These are phyloP conservation scores for Phrynocephalus forsythii DNA, from an alignment of 2,797 vertebrate species.

Conservation along the genomic window DNA sequence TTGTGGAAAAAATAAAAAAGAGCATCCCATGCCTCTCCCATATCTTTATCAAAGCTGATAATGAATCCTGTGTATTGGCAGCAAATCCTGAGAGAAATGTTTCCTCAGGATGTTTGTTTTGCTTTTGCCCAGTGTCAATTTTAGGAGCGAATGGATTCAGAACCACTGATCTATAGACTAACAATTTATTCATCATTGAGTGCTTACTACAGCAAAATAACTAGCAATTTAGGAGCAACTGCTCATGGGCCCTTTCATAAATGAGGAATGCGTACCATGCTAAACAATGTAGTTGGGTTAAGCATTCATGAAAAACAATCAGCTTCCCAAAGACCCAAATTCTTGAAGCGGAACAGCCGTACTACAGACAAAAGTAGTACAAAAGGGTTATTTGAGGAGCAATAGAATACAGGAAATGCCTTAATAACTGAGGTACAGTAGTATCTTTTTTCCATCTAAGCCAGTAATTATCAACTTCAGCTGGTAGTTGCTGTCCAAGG, in stretches of 20 bases:
- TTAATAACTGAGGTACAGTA: too few relatives aligned
- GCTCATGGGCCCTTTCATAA: not conserved
- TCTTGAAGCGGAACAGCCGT: not conserved
- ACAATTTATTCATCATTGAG: slow-evolving; percentile 26
- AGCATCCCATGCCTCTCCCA: slow-evolving; percentile 6
- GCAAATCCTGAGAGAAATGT: not conserved
- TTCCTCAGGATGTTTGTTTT: slow-evolving; percentile 8
- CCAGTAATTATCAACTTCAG: not conserved
- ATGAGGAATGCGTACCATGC: not conserved
- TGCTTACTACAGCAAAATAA: slow-evolving; percentile 8
- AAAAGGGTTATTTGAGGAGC: not conserved
- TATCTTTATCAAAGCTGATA: slow-evolving; percentile 41
- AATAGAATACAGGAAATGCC: not conserved
- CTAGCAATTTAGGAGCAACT: not conserved
- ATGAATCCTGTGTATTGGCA: slow-evolving; percentile 44
- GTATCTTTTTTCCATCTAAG: too few relatives aligned
- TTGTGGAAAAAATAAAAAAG: slow-evolving; percentile 28
- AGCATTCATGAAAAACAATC: slow-evolving; percentile 1
- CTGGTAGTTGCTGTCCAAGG: too few relatives aligned
- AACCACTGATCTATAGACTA: slow-evolving; percentile 17
- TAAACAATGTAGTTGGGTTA: not conserved
- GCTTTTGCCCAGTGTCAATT: slow-evolving; percentile 15
- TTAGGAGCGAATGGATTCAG: not conserved
- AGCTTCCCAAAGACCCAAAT: slow-evolving; percentile 3
- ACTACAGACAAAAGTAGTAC: not conserved